Conservation (phyloP, 2,113 vertebrate species). For the Micronycteris hirsuta region DNA sequence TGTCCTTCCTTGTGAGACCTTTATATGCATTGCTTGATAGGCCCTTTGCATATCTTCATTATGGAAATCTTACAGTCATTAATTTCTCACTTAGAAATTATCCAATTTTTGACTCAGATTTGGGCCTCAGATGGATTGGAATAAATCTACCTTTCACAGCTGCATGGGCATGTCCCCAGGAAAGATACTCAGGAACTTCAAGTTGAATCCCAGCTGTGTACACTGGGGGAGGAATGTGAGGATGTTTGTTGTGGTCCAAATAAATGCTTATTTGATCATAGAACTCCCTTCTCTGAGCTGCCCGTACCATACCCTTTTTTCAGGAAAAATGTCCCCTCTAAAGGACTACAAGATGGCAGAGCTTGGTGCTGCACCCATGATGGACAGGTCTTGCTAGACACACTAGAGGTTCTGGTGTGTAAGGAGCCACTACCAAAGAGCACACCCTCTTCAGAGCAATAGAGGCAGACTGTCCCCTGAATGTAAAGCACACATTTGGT, state of each 20-base stretch:
- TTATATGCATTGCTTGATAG: background rate
- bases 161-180: background rate
- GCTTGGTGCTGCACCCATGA: background rate
- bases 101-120: background rate
- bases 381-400: too few relatives aligned
- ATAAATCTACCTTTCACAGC: background rate
- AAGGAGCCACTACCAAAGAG: background rate
- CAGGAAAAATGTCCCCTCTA: background rate
- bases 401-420: fast-evolving
- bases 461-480: background rate
- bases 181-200: background rate
- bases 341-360: background rate
- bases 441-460: background rate
- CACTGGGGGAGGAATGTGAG: background rate
- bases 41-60: background rate
- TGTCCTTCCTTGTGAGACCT: background rate
- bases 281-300: background rate
- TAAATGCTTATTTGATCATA: background rate
- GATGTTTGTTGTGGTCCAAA: background rate
- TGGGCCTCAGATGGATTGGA: background rate
- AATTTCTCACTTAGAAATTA: background rate
- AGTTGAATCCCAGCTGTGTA: background rate
- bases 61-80: background rate
- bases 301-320: background rate
- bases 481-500: background rate